These are phyloP conservation scores for Eupithecia abbreviata DNA, from an alignment of 2,888 invertebrate species.

Conservation along the genomic window DNA sequence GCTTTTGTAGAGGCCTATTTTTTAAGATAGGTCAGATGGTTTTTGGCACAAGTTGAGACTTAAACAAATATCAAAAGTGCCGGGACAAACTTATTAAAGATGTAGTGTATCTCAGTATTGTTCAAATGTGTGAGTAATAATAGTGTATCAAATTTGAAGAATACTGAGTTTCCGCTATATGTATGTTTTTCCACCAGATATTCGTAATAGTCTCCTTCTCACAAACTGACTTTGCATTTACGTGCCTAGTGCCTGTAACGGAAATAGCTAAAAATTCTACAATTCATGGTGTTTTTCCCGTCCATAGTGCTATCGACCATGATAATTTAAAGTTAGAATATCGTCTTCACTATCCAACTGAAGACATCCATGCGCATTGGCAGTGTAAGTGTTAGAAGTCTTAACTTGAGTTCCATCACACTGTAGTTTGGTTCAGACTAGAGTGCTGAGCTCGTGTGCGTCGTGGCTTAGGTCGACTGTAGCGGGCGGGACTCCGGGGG, in stretches of 20 bases:
- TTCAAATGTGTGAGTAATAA: not conserved
- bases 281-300: not conserved
- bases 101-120: not conserved
- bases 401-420: constrained; percentile 1
- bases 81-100: not conserved
- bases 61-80: not conserved
- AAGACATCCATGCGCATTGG: no score
- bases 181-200: not conserved
- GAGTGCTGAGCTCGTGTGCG: constrained; percentile 86
- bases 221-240: no score
- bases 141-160: not conserved
- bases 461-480: constrained; percentile 86
- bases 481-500: constrained; percentile 84
- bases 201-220: not conserved
- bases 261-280: not conserved
- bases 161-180: not conserved
- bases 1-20: not conserved
- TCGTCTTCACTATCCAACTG: no score
- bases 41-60: not conserved
- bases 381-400: not conserved
- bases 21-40: not conserved
- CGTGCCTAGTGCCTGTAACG: not conserved
- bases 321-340: not conserved
- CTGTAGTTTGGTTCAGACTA: constrained; percentile 75
- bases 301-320: not conserved